Conservation (phyloP, 30 jellyfish, hydroid and myxozoan genomes). For the Turritopsis rubra region DNA sequence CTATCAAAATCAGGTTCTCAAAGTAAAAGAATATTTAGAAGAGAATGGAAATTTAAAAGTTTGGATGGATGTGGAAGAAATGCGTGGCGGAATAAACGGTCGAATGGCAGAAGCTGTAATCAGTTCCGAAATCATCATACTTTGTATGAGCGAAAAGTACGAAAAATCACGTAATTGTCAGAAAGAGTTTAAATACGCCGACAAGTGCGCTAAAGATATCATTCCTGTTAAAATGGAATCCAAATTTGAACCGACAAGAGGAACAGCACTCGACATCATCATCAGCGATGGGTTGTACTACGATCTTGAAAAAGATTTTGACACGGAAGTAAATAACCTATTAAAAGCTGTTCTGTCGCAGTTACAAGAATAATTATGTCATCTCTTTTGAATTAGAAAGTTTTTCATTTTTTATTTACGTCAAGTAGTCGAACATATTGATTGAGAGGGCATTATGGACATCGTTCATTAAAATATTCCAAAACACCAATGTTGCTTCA, state of each 20-base stretch:
- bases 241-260: background rate
- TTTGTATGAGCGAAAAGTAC: slow-evolving; percentile 19
- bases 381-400: too few species aligned
- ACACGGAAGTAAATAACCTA: background rate
- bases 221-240: slow-evolving; percentile 6
- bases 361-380: too few species aligned
- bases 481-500: too few species aligned
- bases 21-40: background rate
- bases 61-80: slow-evolving; percentile 17
- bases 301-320: slow-evolving; percentile 4
- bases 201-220: background rate
- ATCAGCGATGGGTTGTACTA: background rate
- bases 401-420: too few species aligned
- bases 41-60: background rate
- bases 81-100: slow-evolving; percentile 15
- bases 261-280: background rate
- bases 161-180: slow-evolving; percentile 11
- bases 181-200: slow-evolving; percentile 8
- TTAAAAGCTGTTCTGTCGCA: background rate
- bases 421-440: too few species aligned
- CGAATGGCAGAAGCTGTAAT: slow-evolving; percentile 19
- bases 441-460: too few species aligned
- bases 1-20: background rate
- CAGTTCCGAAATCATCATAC: slow-evolving; percentile 3
- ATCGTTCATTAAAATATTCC: too few species aligned